Conservation (phyloP, 2,888 invertebrate genomes). For the Scaptodrosophila latifasciaeformis region DNA sequence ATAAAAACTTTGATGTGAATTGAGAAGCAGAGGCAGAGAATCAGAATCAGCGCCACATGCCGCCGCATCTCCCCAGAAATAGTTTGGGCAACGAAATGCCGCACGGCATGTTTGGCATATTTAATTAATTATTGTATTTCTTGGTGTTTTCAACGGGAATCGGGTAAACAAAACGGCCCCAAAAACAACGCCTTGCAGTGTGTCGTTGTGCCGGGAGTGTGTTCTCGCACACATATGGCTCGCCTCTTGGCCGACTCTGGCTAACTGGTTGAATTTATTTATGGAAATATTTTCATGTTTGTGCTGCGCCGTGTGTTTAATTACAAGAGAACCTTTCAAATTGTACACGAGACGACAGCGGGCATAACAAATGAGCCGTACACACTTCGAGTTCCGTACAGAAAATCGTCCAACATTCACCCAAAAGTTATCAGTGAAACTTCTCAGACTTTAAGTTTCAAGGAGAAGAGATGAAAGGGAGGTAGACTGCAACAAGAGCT, state of each 20-base stretch:
- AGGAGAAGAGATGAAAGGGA: no score
- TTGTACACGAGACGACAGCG: conserved; percentile 10
- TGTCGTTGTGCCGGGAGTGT: background rate
- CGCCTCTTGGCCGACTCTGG: background rate
- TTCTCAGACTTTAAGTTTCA: no score
- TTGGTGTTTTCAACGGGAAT: conserved; percentile 17
- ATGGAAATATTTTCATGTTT: conserved; percentile 54
- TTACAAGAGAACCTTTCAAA: conserved; percentile 47
- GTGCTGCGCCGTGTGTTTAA: conserved; percentile 34
- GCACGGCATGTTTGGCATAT: conserved; percentile 52
- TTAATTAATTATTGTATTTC: conserved; percentile 55
- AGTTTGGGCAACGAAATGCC: background rate
- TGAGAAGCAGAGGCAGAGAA: background rate
- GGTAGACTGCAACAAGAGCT: no score
- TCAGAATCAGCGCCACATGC: background rate
- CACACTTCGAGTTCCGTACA: background rate
- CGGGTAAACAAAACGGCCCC: conserved; percentile 36
- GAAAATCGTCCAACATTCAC: no score
- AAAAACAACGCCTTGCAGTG: background rate
- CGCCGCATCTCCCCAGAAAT: no score
- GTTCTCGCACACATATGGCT: conserved; percentile 23
- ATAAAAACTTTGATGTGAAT: conserved; percentile 22
- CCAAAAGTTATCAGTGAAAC: no score
- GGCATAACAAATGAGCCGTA: conserved; percentile 45
- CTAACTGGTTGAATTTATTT: conserved; percentile 26